These are phyloP conservation scores for Sphaeridia pumilis DNA, from an alignment of 2,888 invertebrate species.

Conservation along the genomic window DNA sequence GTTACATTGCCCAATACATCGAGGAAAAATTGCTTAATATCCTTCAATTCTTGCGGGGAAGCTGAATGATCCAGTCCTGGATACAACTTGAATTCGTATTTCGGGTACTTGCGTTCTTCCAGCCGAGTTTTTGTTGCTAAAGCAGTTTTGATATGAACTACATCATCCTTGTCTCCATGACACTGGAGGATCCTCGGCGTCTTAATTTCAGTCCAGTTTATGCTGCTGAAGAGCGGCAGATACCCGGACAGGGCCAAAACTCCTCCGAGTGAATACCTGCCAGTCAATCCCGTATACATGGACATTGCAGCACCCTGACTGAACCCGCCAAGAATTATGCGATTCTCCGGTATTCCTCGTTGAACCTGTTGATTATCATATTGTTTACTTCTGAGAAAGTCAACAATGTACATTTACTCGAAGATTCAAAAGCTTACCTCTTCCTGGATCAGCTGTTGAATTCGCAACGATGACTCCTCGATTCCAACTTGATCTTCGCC, in stretches of 20 bases:
- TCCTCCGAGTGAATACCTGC: constrained; percentile 69
- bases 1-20: constrained; percentile 5
- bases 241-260: constrained; percentile 84
- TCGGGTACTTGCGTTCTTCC: constrained; percentile 8
- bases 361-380: constrained; percentile 1
- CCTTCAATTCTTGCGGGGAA: constrained; percentile 9
- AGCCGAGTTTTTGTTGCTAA: constrained; percentile 3
- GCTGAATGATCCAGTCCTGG: constrained; percentile 16
- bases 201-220: constrained; percentile 18
- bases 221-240: constrained; percentile 69
- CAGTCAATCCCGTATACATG: constrained; percentile 81
- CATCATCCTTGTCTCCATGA: constrained; percentile 88
- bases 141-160: constrained; percentile 51
- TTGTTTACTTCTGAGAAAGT: not conserved
- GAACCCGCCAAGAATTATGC: constrained; percentile 86
- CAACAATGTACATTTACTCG: too few relatives aligned
- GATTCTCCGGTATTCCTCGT: constrained; percentile 63
- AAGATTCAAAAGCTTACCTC: constrained; percentile 5
- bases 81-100: constrained; percentile 15
- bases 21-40: constrained; percentile 13
- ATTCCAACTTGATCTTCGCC: constrained; percentile 11
- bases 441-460: constrained; percentile 11
- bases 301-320: constrained; percentile 96
- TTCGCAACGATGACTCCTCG: constrained; percentile 1
- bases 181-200: constrained; percentile 27